Evolutionary conservation across 2,888 invertebrate species (phyloP), one percentile per base, ranked within the genome.

Genomic region (Parascotia fuliginaria): DNA sequence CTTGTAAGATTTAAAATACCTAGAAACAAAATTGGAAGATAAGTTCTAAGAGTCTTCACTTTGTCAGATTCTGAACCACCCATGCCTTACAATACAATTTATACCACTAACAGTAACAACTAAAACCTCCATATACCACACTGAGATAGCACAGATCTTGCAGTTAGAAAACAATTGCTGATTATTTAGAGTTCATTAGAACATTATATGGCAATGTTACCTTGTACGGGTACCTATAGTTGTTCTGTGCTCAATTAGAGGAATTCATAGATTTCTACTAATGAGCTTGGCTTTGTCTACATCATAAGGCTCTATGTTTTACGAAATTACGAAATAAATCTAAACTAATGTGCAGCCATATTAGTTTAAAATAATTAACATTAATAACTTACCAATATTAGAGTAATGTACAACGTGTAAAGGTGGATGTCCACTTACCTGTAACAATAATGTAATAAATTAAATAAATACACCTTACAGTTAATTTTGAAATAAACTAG

Each of bases 391-490:
- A 28, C 28, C 28, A 11, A 28, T 1, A 11, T 28, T 1, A 11
- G 5, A 28, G 1, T 28, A 28, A 11, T 5, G 3, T 5, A 11
- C 28, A 3, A 28, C 3, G 2, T 28, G 3, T 4, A 11, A 28
- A 28, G 11, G 2, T 11, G 11, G 1, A 2, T 28, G 28, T 11
- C 2, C 3, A 11, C 65, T 60, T 66, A 65, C 65, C 65, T 65
- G 65, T 13, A 65, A 65, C 63, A 63, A 24, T 24, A 24, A 6
- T 24, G 7, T 24, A 24, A 9, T 6, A 7, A 24, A 24, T 7
- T 6, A 24, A 24, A 24, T 6, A 24, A 24, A n/a, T n/a, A n/a
- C n/a, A n/a, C n/a, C n/a, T n/a, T n/a, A n/a, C n/a, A n/a, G n/a
- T n/a, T n/a, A n/a, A n/a, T n/a, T n/a, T n/a, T n/a, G n/a, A n/a